Evolutionary conservation across 2,888 invertebrate species (phyloP).

Genomic region (Torymus tubicola): DNA sequence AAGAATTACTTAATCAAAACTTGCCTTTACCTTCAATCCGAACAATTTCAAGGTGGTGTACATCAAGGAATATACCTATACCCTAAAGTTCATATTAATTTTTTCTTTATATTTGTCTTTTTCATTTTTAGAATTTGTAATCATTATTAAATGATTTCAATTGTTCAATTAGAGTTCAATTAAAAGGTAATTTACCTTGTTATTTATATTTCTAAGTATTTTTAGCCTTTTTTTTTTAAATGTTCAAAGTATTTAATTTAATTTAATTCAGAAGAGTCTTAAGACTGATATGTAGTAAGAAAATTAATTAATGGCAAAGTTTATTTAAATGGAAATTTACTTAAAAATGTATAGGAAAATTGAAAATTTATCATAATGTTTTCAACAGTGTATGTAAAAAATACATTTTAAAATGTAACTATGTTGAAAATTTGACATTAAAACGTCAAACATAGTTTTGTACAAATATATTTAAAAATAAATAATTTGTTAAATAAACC

Average conservation of each 20-base stretch:
- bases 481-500: neutral
- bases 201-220: no score
- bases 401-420: conserved; percentile 1
- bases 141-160: neutral
- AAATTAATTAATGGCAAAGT: no score
- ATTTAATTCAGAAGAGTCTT: no score
- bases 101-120: conserved; percentile 8
- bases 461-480: conserved; percentile 15
- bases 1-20: conserved; percentile 52
- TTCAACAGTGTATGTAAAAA: neutral
- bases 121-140: neutral
- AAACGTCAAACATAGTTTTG: neutral
- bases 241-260: no score
- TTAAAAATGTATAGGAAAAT: no score
- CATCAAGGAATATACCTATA: conserved; percentile 41
- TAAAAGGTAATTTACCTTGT: neutral
- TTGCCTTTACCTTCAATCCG: conserved; percentile 49
- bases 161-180: neutral
- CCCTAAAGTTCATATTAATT: conserved; percentile 35
- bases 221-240: no score
- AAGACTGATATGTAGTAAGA: no score
- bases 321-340: no score
- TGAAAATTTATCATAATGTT: no score
- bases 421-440: neutral
- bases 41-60: conserved; percentile 53